Evolutionary conservation across 1,140 invertebrate genomes (phyloP), one percentile per base, ranked within the genome.

Genomic region (Trypoxylus dichotomus): DNA sequence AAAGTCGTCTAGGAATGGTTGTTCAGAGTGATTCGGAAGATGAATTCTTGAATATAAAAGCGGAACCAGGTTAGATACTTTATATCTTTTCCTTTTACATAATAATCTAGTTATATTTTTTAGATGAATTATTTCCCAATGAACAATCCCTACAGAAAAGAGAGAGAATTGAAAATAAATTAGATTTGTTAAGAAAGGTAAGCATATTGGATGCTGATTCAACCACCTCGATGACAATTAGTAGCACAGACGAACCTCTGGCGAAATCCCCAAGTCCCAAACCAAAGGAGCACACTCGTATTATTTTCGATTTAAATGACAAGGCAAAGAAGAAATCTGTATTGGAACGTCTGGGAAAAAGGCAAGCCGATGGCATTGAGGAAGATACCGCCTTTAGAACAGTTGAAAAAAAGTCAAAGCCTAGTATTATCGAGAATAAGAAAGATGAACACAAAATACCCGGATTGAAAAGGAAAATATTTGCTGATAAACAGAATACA

Each of bases 21-120:
- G 80, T 89, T 43, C 87, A 90, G 72, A 88, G 87, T 24, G 88
- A 88, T 83, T 86, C 88, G 15, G 89, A 91, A 84, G 89, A 91
- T 78, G 90, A 92, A 80, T 89, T 89, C 83, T 85, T 90, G 43
- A 92, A 89, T 84, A 86, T 92, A 8, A 89, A 89, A 79, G 87
- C 86, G 11, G 88, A 85, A 79, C 80, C 81, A 77, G 82, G 82
- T 83, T 74, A 78, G 24, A 54, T 15, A 42, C 74, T 37, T 21
- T 25, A 58, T 71, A 1, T 3, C 24, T 5, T 71, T 71, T 71
- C 5, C 6, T 5, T 71, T 1, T 71, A 71, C 15, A 21, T 7
- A 5, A 10, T 58, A 13, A 7, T 37, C 19, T 27, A 7, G 27
- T 27, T 27, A 8, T 37, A 68, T 68, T 24, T 68, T 74, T 19